Evolutionary conservation across 1,140 invertebrate genomes (phyloP), one percentile per base, ranked within the genome.

Genomic region (Teleogryllus occipitalis): DNA sequence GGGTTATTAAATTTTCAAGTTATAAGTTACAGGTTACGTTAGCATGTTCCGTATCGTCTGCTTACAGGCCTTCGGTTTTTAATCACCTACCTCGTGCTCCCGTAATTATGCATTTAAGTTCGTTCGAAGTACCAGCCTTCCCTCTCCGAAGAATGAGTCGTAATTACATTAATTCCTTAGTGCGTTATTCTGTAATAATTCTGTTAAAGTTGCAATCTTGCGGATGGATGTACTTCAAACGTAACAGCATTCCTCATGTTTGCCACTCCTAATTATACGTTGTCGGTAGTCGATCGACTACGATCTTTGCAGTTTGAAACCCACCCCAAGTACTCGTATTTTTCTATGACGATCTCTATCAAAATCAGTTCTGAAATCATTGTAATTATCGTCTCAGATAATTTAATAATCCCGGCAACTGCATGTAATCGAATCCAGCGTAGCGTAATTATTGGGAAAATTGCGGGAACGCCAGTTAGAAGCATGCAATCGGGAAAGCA

Each of bases 1-100:
- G 54, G 54, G 54, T 65, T 65, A 65, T 65, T 65, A 65, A 65
- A 65, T 65, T 65, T 65, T 65, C 54, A 65, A 65, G 54, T 65
- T 18, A 65, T 65, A 65, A 65, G 54, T 65, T 65, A 18, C 54
- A 65, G 54, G 54, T 65, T 65, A 14, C 54, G 10, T 65, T 65
- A 65, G 10, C 54, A 39, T 65, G 54, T 65, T 18, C 54, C 54
- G 54, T 65, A 65, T 65, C 54, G 18, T 65, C 54, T 10, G 54
- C 54, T 18, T 65, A 65, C 10, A 65, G 18, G 54, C 10, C 54
- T 14, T 65, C 10, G 54, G 54, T 14, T 65, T 65, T 65, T 65
- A 65, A 65, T 65, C 54, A 65, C 54, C 10, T 14, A 65, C 7
- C 10, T 18, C 54, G 27, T 39, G 27, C 27, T 18, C 10, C 54